Conservation (phyloP, 2,113 vertebrate genomes). For the Pelvicachromis taeniatus region DNA sequence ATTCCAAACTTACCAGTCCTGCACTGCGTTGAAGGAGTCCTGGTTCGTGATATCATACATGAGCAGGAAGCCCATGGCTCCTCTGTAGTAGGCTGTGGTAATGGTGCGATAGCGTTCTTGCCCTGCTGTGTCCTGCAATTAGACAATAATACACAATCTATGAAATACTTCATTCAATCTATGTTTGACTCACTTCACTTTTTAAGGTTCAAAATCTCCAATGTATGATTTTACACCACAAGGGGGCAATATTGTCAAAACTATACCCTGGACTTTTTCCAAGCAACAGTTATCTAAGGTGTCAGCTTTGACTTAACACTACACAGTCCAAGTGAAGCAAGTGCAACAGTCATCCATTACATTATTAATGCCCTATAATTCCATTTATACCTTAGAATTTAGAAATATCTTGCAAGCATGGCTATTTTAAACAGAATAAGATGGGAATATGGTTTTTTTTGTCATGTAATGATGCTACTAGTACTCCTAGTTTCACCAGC, state of each 20-base stretch:
- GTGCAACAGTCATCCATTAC: not conserved
- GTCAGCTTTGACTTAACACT: not conserved
- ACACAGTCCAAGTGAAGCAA: not conserved
- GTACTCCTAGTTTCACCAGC: not conserved
- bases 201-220: not conserved
- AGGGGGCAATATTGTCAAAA: slow-evolving; percentile 15
- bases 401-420: not conserved
- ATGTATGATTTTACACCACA: slow-evolving; percentile 3
- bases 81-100: slow-evolving; percentile 85
- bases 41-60: slow-evolving; percentile 85
- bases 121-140: slow-evolving; percentile 80
- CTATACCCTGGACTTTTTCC: no score
- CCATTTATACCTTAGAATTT: not conserved
- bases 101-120: slow-evolving; percentile 85
- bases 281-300: not conserved
- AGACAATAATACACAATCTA: not conserved
- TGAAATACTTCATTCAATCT: not conserved
- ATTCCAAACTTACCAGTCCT: slow-evolving; percentile 76
- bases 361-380: not conserved
- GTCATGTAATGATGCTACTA: not conserved
- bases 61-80: slow-evolving; percentile 85
- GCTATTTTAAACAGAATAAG: not conserved
- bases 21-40: slow-evolving; percentile 82
- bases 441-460: not conserved
- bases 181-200: not conserved